These are phyloP conservation scores for Fringilla coelebs DNA, from an alignment of 2,797 vertebrate species.

Conservation along the genomic window DNA sequence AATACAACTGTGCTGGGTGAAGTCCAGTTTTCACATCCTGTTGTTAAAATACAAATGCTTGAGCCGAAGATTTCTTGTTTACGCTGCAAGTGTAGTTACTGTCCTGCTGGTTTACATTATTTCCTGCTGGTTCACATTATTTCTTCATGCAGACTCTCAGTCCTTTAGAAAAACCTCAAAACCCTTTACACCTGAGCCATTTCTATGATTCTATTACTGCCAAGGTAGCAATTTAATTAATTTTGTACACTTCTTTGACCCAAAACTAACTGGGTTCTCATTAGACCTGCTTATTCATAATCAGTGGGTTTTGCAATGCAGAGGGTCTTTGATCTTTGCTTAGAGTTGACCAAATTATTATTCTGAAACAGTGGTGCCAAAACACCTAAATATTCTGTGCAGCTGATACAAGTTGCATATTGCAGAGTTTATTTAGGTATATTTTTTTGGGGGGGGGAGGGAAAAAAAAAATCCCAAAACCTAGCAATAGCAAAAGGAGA, in stretches of 20 bases:
- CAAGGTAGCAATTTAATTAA: not conserved
- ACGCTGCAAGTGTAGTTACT: not conserved
- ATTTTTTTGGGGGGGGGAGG: fast-evolving
- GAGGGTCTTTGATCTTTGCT: not conserved
- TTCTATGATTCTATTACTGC: not conserved
- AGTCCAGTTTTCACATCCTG: not conserved
- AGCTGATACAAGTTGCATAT: not conserved
- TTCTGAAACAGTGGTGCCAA: not conserved
- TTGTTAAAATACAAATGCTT: not conserved
- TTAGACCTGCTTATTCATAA: not conserved
- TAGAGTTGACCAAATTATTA: not conserved
- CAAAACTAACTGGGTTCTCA: not conserved
- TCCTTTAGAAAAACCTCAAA: not conserved
- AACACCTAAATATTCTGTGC: not conserved
- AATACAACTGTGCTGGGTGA: not conserved
- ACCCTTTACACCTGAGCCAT: not conserved
- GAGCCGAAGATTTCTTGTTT: not conserved
- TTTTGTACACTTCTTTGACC: not conserved
- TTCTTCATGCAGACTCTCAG: not conserved
- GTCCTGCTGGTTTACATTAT: not conserved
- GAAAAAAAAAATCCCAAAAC: not conserved
- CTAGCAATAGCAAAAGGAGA: not conserved
- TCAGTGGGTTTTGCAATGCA: not conserved
- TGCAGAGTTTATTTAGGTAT: not conserved
- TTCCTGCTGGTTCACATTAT: not conserved